Base-by-base conservation (phyloP, 2,888 invertebrate species). In the Ditylenchus weischeri region DNA sequence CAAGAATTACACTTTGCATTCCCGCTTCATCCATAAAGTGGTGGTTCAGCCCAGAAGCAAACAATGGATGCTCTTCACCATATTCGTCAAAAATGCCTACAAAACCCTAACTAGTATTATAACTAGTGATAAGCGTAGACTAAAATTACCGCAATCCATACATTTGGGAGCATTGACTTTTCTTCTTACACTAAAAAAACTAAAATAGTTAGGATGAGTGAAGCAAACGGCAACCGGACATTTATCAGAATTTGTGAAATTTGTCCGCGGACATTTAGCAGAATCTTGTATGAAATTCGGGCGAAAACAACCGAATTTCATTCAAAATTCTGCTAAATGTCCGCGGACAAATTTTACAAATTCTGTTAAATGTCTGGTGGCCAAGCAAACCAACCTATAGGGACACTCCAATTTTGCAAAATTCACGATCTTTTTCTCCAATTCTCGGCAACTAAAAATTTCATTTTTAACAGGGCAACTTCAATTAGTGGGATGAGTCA, bases 141-240 rank as follows among this genome's bases (percentile, higher is more conserved):
- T 29, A 29, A 23, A 18, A 7, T 7, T 18, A 54, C 54, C 71
- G 48, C 62, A 71, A 29, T 69, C 67, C 64, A 78, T 57, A n/a
- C 68, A 66, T 64, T 68, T 74, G 29, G 78, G 74, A 3, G 77
- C 72, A 65, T 75, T 77, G 59, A 69, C 69, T 73, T 36, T 73
- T 60, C 38, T 69, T 36, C 61, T 38, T 1, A 69, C 21, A 58
- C 69, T 58, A 23, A 19, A 71, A 38, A 21, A 21, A 43, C 29
- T 29, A 29, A 2, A n/a, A 47, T 63, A 68, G 50, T 36, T n/a
- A 15, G n/a, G 38, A 23, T 5, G 19, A 21, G 8, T 36, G 29
- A 23, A 19, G 0, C 35, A n/a, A n/a, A n/a, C n/a, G n/a, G n/a
- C n/a, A n/a, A n/a, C n/a, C n/a, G n/a, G n/a, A n/a, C n/a, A n/a